These are phyloP conservation scores for Fulica atra DNA, from an alignment of 2,113 vertebrate species.

Conservation along the genomic window DNA sequence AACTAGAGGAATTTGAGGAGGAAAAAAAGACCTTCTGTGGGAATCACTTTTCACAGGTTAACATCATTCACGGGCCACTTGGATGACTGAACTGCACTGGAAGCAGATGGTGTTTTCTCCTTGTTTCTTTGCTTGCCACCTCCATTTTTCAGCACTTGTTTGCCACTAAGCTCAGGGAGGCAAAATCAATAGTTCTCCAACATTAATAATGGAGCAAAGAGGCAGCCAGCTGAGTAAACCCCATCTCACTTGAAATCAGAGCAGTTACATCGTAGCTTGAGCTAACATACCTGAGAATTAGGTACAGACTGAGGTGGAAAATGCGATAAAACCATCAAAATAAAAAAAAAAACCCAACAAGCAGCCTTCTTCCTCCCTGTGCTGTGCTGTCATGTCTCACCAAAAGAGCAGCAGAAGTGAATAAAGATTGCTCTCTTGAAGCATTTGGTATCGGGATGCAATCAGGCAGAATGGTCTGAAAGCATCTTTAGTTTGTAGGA, in stretches of 20 bases:
- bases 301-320: neutral
- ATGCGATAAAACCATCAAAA: neutral
- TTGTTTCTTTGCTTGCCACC: slow-evolving; percentile 5
- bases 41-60: slow-evolving; percentile 4
- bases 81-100: neutral
- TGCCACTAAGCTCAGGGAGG: neutral
- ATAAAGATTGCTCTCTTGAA: neutral
- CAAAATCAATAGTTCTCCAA: slow-evolving; percentile 35
- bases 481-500: slow-evolving; percentile 15
- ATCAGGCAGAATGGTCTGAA: slow-evolving; percentile 41
- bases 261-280: slow-evolving; percentile 3
- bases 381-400: neutral
- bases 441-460: neutral
- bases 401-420: neutral
- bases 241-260: slow-evolving; percentile 29
- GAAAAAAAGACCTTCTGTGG: neutral
- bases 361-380: neutral
- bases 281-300: slow-evolving; percentile 16
- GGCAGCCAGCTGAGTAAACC: slow-evolving; percentile 24
- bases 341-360: neutral
- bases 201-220: slow-evolving; percentile 48
- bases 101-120: slow-evolving; percentile 14
- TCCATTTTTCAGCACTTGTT: slow-evolving; percentile 31
- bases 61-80: neutral
- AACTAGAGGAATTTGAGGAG: neutral